These are phyloP conservation scores for Bostrychus sinensis DNA, from an alignment of 2,113 vertebrate genomes.

Conservation along the genomic window DNA sequence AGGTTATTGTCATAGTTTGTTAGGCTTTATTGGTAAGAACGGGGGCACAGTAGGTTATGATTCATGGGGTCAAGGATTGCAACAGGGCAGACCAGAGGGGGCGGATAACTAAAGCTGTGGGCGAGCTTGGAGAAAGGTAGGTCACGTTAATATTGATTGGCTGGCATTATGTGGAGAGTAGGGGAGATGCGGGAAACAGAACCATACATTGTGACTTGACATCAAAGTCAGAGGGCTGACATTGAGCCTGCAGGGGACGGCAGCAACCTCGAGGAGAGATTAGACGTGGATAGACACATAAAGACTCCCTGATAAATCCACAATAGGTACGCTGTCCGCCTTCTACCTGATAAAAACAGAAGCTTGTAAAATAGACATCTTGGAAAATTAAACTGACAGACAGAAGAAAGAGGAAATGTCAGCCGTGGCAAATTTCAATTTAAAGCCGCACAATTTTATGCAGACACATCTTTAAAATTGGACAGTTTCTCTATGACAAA, in stretches of 20 bases:
- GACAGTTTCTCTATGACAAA: conserved; percentile 30
- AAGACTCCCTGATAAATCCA: conserved; percentile 43
- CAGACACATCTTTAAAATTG: conserved; percentile 41
- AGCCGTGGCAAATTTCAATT: conserved; percentile 50
- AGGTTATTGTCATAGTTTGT: conserved; percentile 69
- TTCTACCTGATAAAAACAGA: conserved; percentile 42
- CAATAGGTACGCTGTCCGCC: conserved; percentile 24
- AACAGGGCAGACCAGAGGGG: conserved; percentile 52
- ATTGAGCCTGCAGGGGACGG: conserved; percentile 66
- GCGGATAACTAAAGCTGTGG: conserved; percentile 64
- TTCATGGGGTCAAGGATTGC: conserved; percentile 57
- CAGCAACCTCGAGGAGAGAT: conserved; percentile 62
- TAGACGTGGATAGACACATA: conserved; percentile 49
- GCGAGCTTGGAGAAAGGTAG: conserved; percentile 47
- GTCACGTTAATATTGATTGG: conserved; percentile 74
- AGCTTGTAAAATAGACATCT: conserved; percentile 18
- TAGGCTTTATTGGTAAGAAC: conserved; percentile 64
- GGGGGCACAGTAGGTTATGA: conserved; percentile 28
- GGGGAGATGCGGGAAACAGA: conserved; percentile 59
- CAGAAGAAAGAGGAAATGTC: conserved; percentile 30
- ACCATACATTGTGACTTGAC: conserved; percentile 72
- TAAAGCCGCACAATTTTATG: conserved; percentile 17
- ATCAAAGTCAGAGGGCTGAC: conserved; percentile 70
- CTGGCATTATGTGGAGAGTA: conserved; percentile 68
- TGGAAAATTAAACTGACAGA: conserved; percentile 34